phyloP scores from a whole-genome alignment of 2,888 invertebrate genomes.

The Peribatodes rhomboidaria region DNA sequence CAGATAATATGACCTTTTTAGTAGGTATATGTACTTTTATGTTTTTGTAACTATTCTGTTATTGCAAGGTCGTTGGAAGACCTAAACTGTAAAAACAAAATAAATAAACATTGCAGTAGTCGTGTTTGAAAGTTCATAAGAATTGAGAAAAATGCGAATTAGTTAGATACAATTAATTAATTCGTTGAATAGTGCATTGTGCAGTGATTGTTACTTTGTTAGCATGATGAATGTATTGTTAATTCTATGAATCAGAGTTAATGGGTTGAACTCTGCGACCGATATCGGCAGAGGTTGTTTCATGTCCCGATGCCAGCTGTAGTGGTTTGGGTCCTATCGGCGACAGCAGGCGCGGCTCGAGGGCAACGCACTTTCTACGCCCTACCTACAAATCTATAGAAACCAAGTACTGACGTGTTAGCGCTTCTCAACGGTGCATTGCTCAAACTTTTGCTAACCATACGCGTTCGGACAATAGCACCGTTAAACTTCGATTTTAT shows the following conservation, averaged over 20 bases:
- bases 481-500: not conserved
- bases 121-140: too few relatives aligned
- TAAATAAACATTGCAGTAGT: too few relatives aligned
- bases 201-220: not conserved
- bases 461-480: not conserved
- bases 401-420: not conserved
- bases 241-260: constrained; percentile 7
- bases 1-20: too few relatives aligned
- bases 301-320: constrained; percentile 1
- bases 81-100: too few relatives aligned
- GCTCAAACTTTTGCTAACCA: not conserved
- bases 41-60: too few relatives aligned
- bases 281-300: not conserved
- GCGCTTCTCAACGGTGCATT: not conserved
- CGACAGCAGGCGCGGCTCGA: constrained; percentile 3
- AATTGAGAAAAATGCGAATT: too few relatives aligned
- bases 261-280: not conserved
- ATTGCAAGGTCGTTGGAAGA: too few relatives aligned
- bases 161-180: too few relatives aligned
- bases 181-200: too few relatives aligned
- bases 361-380: constrained; percentile 6
- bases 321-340: not conserved
- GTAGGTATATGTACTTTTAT: too few relatives aligned
- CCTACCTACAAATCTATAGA: not conserved
- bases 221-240: not conserved